Base-by-base conservation (phyloP, 2,113 vertebrate species). In the Gallinago paraguaiae region DNA sequence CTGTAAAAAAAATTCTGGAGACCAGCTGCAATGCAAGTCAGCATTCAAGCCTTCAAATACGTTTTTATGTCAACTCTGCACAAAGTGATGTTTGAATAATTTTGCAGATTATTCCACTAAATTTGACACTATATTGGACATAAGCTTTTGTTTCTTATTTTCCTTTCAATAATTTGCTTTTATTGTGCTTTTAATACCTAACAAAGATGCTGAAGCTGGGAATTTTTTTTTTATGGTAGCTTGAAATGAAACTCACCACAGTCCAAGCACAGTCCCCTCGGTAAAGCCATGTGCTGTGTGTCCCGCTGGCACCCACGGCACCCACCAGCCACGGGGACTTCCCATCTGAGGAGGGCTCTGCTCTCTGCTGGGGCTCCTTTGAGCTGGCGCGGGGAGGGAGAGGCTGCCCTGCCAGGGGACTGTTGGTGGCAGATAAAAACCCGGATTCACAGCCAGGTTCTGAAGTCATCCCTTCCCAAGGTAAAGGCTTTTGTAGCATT, bases 401-500 rank as follows among this genome's bases (percentile, higher is more conserved):
- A 76, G 24, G 60, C 71, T 88, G 72, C 6, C 4, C 71, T 88
- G 72, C 6, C 4, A 1, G 82, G 63, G 45, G 56, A 12, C 50
- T 70, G 1, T 0, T 53, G 75, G 43, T 15, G 23, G 30, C 80
- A 43, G 41, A 79, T 43, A 45, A 84, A 92, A 85, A 50, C 57
- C 89, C 39, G 31, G 69, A 76, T 84, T 87, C 77, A 19, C 83
- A 61, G 83, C 77, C 39, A 7, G 83, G 3, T 30, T 88, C 90
- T 86, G 82, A 86, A 89, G 83, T 37, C 82, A 75, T 60, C 76
- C 83, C 83, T 93, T 92, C 76, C 64, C 0, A 3, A 75, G n/a
- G 53, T 61, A 96, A 84, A 95, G 80, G 92, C 77, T 93, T 95
- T 92, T 81, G 76, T 46, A 54, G 88, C 61, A 91, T 76, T 90